Percentiles rank a stretch among this genome's conserved stretches.
Evolutionary conservation across 2,797 vertebrate species (phyloP).

Genomic region (Lagocephalus sceleratus): DNA sequence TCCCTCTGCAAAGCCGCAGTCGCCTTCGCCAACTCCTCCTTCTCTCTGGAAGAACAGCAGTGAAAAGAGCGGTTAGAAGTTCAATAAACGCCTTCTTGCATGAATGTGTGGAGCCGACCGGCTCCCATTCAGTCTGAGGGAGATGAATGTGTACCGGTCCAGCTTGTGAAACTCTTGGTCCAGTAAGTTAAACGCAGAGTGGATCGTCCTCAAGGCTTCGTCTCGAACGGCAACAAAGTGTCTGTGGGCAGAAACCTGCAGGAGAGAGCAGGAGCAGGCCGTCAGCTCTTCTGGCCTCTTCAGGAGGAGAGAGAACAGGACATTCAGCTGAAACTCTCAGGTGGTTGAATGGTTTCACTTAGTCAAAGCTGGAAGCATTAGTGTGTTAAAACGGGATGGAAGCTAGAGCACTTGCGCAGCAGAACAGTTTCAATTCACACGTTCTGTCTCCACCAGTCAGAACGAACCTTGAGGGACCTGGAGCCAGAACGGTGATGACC

Average conservation of each 20-base stretch:
- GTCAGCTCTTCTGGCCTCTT: no score
- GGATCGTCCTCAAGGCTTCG: slow-evolving; percentile 73
- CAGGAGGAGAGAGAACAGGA: no score
- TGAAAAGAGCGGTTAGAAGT: background rate
- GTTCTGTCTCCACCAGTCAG: no score
- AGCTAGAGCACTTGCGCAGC: no score
- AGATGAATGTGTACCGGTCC: slow-evolving; percentile 57
- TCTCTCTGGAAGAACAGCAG: slow-evolving; percentile 54
- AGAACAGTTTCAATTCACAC: no score
- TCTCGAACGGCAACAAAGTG: slow-evolving; percentile 68
- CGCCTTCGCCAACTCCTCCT: slow-evolving; percentile 56
- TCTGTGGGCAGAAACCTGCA: slow-evolving; percentile 2
- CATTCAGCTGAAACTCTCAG: no score
- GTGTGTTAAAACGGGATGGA: no score
- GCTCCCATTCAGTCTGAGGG: background rate
- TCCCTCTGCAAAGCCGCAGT: slow-evolving; percentile 62
- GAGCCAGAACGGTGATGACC: no score
- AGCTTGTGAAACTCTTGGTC: slow-evolving; percentile 77
- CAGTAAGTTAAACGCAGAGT: slow-evolving; percentile 70
- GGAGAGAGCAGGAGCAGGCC: background rate
- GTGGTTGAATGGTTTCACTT: no score
- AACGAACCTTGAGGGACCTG: no score
- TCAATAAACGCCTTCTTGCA: no score
- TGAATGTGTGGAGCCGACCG: background rate
- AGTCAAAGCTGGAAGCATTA: no score